phyloP scores from a whole-genome alignment of 2,888 invertebrate genomes.

The Odontomyia ornata region DNA sequence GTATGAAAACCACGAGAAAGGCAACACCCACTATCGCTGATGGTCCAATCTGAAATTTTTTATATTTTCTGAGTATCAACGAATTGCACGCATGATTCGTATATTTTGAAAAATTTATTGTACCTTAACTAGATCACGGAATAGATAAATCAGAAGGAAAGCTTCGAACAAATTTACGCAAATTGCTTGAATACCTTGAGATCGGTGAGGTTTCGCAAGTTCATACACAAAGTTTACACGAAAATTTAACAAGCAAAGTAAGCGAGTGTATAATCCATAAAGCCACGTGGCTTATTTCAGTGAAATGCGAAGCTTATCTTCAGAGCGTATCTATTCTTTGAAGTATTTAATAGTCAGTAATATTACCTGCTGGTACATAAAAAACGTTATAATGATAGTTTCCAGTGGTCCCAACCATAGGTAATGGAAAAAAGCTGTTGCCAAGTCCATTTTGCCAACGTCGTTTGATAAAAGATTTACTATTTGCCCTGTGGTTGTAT shows the following conservation, averaged over 20 bases:
- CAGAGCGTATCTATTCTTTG: no score
- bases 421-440: conserved; percentile 88
- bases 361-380: conserved; percentile 66
- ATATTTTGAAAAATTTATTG: no score
- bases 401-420: conserved; percentile 91
- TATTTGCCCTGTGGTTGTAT: conserved; percentile 78
- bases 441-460: conserved; percentile 73
- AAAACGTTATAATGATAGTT: conserved; percentile 79
- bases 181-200: no score
- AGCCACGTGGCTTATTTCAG: no score
- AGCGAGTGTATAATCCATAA: no score
- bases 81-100: no score
- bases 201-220: no score
- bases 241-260: no score
- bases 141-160: not conserved
- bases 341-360: not conserved
- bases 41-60: not conserved
- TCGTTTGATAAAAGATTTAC: conserved; percentile 96
- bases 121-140: not conserved
- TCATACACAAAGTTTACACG: no score
- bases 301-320: no score
- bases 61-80: no score
- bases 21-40: conserved; percentile 61
- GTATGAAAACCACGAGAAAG: conserved; percentile 55
- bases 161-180: no score